A percentile compares a stretch with the other conserved stretches of the same genome.
Conservation (phyloP, 2,888 invertebrate species). For the Toxonevra muliebris region DNA sequence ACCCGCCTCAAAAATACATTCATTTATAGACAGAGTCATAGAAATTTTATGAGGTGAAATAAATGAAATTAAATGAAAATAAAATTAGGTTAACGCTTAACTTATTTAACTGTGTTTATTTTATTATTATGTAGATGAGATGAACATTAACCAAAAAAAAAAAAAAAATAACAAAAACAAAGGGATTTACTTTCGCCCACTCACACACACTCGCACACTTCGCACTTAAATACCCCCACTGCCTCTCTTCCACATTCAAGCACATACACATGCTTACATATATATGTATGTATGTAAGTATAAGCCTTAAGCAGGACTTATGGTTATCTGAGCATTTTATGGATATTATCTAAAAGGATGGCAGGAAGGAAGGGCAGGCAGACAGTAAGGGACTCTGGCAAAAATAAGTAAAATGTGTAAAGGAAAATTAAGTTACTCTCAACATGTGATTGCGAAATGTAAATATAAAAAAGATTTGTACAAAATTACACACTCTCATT, state of each 20-base stretch:
- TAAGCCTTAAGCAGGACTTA: conserved; percentile 42
- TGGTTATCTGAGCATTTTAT: conserved; percentile 44
- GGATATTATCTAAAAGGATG: conserved; percentile 33
- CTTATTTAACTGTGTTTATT: conserved; percentile 45
- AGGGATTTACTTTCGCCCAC: conserved; percentile 6
- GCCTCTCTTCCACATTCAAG: not conserved
- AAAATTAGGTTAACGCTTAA: conserved; percentile 49
- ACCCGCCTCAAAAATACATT: not conserved
- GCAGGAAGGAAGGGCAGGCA: not conserved
- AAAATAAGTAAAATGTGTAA: conserved; percentile 22
- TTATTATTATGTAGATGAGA: conserved; percentile 44
- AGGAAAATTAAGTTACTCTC: conserved; percentile 54
- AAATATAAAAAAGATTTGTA: conserved; percentile 46
- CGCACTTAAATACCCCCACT: too few relatives aligned
- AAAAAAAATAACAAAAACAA: conserved; percentile 9
- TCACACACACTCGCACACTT: conserved; percentile 9
- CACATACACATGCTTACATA: conserved; percentile 23
- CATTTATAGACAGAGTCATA: conserved; percentile 21
- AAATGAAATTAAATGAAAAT: conserved; percentile 49
- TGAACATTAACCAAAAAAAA: conserved; percentile 30
- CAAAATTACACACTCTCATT: conserved; percentile 32
- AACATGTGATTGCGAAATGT: conserved; percentile 54
- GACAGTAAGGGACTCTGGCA: not conserved
- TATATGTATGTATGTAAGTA: conserved; percentile 2
- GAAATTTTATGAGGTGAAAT: conserved; percentile 44